phyloP scores from a whole-genome alignment of 2,797 vertebrate genomes.

The Rhynchotus rufescens region DNA sequence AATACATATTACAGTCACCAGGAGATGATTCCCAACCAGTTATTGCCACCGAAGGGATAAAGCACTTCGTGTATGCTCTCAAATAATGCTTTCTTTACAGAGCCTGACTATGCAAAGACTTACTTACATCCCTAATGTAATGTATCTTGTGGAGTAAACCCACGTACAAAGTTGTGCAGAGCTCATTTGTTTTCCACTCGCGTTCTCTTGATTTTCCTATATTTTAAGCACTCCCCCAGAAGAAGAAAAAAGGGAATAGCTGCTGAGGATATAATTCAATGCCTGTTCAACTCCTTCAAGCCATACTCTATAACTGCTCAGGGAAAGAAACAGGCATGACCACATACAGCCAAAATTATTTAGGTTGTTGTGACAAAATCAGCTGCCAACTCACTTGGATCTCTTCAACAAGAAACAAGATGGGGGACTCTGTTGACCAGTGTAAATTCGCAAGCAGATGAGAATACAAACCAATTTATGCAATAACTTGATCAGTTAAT shows the following conservation, averaged over 20 bases:
- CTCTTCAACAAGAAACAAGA: neutral
- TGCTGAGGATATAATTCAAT: neutral
- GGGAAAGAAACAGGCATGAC: neutral
- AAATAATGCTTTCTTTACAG: neutral
- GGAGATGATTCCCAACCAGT: neutral
- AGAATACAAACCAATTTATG: neutral
- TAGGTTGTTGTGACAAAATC: neutral
- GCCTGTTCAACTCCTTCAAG: neutral
- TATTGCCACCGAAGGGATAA: neutral
- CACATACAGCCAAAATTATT: neutral
- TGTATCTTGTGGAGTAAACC: neutral
- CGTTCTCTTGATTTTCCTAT: neutral
- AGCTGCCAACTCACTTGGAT: neutral
- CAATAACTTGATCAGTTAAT: neutral
- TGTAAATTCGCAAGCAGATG: neutral
- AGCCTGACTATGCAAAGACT: neutral
- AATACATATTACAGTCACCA: neutral
- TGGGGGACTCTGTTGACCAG: neutral
- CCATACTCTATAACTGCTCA: neutral
- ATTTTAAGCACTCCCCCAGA: neutral
- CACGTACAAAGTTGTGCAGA: rapidly evolving
- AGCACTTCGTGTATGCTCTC: neutral
- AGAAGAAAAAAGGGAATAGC: neutral
- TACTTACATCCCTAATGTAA: neutral
- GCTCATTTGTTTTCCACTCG: neutral